These are phyloP conservation scores for Drosophila neocordata DNA, from an alignment of 1,140 invertebrate species.

Conservation along the genomic window DNA sequence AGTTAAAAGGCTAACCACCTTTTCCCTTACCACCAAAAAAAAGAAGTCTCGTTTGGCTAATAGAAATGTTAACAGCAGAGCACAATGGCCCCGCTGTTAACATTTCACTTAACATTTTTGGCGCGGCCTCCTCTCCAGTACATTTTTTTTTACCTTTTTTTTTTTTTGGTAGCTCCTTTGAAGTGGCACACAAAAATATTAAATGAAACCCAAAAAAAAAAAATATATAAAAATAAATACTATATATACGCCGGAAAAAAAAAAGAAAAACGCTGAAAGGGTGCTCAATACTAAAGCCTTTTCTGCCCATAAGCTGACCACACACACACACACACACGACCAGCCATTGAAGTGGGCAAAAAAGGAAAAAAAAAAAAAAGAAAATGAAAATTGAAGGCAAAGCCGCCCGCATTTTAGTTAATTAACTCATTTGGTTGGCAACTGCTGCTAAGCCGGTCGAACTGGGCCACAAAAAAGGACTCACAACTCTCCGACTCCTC, in stretches of 20 bases:
- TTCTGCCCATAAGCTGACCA: conserved; percentile 75
- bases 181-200: conserved; percentile 76
- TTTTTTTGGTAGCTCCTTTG: conserved; percentile 60
- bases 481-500: conserved; percentile 3
- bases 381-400: conserved; percentile 36
- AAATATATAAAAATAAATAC: conserved; percentile 22
- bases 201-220: conserved; percentile 71
- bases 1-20: conserved; percentile 9
- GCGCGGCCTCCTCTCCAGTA: conserved; percentile 32
- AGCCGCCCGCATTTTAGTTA: conserved; percentile 83
- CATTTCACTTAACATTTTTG: conserved; percentile 80
- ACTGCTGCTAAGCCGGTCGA: conserved; percentile 67
- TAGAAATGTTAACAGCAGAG: conserved; percentile 60
- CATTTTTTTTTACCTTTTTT: conserved; percentile 11
- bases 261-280: conserved; percentile 58
- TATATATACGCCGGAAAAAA: conserved; percentile 1
- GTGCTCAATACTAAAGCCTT: conserved; percentile 73
- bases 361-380: conserved; percentile 16
- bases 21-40: background rate
- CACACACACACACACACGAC: conserved; percentile 66
- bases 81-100: conserved; percentile 51
- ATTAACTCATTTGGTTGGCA: conserved; percentile 82
- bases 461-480: conserved; percentile 53
- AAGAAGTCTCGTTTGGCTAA: conserved; percentile 42
- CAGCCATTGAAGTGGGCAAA: conserved; percentile 63